phyloP scores from a whole-genome alignment of 2,888 invertebrate species.

The Miltochrista miniata region DNA sequence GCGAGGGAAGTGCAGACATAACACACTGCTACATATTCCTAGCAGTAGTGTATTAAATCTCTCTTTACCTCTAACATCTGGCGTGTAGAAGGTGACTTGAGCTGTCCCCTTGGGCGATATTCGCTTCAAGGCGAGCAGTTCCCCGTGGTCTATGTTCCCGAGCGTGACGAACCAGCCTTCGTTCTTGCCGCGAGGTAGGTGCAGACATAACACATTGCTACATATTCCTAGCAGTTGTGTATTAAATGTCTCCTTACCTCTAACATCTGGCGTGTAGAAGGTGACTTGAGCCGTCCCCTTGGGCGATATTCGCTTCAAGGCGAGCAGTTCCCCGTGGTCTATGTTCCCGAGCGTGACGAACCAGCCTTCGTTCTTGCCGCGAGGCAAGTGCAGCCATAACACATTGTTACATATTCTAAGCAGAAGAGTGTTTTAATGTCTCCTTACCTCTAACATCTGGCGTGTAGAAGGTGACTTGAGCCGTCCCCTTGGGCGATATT shows the following conservation, averaged over 20 bases:
- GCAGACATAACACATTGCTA: conserved; percentile 90
- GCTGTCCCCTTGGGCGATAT: conserved; percentile 79
- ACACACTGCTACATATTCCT: no score
- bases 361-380: conserved; percentile 98
- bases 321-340: conserved; percentile 88
- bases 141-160: conserved; percentile 87
- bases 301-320: conserved; percentile 89
- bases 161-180: conserved; percentile 97
- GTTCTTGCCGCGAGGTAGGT: conserved; percentile 96
- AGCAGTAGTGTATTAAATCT: no score
- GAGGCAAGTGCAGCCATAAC: conserved; percentile 93
- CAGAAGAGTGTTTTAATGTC: no score
- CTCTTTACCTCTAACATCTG: conserved; percentile 54
- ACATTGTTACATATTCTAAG: no score
- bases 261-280: conserved; percentile 58
- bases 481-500: conserved; percentile 78
- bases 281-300: conserved; percentile 68
- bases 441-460: conserved; percentile 55
- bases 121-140: conserved; percentile 93
- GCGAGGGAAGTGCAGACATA: conserved; percentile 94
- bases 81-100: conserved; percentile 65
- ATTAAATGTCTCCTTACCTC: no score
- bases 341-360: conserved; percentile 92
- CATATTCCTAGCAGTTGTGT: no score
- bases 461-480: conserved; percentile 65